phyloP scores from a whole-genome alignment of 2,797 vertebrate species.

The Oreonectes daqikongensis region DNA sequence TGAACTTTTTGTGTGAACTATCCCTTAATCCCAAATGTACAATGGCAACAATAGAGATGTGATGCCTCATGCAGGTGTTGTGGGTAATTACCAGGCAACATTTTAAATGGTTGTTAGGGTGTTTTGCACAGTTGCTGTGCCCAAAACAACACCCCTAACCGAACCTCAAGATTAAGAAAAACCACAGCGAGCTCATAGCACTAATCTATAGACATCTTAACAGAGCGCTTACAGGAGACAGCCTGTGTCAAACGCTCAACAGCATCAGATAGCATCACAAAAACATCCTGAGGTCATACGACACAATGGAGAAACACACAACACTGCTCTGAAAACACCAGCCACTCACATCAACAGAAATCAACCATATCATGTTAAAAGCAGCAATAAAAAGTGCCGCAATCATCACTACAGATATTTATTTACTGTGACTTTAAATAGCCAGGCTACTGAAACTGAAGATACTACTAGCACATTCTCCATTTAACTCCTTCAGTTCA shows the following conservation, averaged over 20 bases:
- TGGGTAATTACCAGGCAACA: neutral
- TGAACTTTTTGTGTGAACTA: no score
- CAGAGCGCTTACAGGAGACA: neutral
- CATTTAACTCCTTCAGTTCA: constrained; percentile 8
- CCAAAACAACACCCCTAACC: no score
- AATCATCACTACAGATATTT: neutral
- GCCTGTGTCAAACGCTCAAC: neutral
- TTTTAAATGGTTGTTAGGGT: neutral
- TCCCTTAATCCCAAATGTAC: neutral
- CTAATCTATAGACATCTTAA: neutral
- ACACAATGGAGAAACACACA: no score
- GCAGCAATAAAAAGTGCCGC: no score
- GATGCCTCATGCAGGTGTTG: neutral
- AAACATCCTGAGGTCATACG: neutral
- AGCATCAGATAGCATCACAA: neutral
- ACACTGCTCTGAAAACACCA: no score
- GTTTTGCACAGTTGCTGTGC: neutral
- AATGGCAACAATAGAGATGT: neutral
- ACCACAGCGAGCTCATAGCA: neutral
- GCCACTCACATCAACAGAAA: no score
- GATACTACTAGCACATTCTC: neutral
- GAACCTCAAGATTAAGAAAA: neutral
- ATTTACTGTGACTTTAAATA: neutral
- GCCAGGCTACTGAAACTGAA: constrained; percentile 20
- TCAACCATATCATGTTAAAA: no score